Percentiles rank a stretch among this genome's conserved stretches.
These are phyloP conservation scores for Geophilus truncorum DNA, from an alignment of 2,888 invertebrate genomes.

Conservation along the genomic window DNA sequence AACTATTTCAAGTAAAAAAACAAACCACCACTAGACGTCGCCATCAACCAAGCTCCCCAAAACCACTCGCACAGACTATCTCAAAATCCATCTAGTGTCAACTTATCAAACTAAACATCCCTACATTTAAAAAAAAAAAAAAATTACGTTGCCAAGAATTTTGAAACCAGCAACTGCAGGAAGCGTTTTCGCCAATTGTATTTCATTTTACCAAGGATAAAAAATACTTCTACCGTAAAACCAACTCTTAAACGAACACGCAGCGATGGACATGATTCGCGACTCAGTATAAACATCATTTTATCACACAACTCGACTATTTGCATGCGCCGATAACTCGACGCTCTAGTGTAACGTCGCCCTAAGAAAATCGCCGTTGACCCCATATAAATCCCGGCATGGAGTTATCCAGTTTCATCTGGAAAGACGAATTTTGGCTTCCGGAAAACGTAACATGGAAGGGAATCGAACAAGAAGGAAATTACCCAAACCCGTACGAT, in stretches of 20 bases:
- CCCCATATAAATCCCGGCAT: background rate
- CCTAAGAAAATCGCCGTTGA: background rate
- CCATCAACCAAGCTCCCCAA: background rate
- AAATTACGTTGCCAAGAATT: no score
- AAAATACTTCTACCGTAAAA: no score
- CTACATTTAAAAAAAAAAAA: no score
- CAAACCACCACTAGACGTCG: background rate
- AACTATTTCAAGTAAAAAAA: no score
- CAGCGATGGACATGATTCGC: no score
- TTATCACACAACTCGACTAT: no score
- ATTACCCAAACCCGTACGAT: background rate
- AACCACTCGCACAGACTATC: background rate
- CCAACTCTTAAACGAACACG: no score
- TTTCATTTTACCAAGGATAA: no score
- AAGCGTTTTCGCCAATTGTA: no score
- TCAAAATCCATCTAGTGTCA: background rate
- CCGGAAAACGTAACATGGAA: background rate
- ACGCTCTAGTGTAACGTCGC: background rate
- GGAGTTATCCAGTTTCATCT: background rate
- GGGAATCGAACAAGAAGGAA: background rate
- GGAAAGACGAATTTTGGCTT: background rate
- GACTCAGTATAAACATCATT: no score
- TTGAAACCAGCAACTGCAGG: no score
- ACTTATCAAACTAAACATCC: background rate
- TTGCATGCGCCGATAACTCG: background rate